phyloP scores from a whole-genome alignment of 2,797 vertebrate genomes.

The Tympanoctomys barrerae region DNA sequence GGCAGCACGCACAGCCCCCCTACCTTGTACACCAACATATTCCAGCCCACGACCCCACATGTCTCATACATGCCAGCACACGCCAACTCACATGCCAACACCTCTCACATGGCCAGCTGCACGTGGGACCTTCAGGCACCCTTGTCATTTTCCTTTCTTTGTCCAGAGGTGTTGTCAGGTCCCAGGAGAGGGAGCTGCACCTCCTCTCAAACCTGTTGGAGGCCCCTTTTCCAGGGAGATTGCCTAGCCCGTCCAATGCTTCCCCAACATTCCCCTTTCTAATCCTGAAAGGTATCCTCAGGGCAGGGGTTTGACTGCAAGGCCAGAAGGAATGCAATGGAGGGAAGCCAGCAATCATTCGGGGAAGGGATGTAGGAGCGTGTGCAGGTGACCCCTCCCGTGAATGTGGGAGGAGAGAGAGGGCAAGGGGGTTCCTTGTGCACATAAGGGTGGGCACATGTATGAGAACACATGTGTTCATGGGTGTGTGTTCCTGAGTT shows the following conservation, averaged over 20 bases:
- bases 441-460: conserved; percentile 4
- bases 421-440: neutral
- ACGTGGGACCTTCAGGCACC: conserved; percentile 70
- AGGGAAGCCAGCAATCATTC: neutral
- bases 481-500: neutral
- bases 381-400: neutral
- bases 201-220: conserved; percentile 24
- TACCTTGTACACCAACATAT: conserved; percentile 60
- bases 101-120: conserved; percentile 69
- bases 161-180: conserved; percentile 40
- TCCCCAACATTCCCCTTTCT: conserved; percentile 37
- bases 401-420: neutral
- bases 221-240: neutral
- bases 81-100: conserved; percentile 57
- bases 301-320: neutral
- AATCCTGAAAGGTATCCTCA: conserved; percentile 20
- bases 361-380: neutral
- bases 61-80: conserved; percentile 68
- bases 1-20: conserved; percentile 55
- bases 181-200: conserved; percentile 65
- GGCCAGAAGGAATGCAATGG: neutral
- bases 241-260: neutral
- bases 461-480: conserved; percentile 4
- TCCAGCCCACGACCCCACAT: conserved; percentile 73
- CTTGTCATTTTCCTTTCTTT: conserved; percentile 53